Evolutionary conservation across 2,888 invertebrate genomes (phyloP), one percentile per base, ranked within the genome.

Genomic region (Eristalinus aeneus): DNA sequence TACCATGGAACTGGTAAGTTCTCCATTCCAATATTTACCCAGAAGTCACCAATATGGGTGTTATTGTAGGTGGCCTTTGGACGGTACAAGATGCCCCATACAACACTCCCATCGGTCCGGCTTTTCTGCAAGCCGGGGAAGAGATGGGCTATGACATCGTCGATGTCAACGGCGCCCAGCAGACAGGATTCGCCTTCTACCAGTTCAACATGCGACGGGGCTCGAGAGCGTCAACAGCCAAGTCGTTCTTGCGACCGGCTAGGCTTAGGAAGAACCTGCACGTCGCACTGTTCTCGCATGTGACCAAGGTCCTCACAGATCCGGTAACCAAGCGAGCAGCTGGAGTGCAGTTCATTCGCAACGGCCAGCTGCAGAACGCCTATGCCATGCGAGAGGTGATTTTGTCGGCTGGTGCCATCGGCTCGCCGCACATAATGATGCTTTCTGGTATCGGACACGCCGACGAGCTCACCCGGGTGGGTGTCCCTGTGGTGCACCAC

Each of bases 361-460:
- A 93, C 56, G 96, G 95, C 0, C 91, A 91, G 8, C 93, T 94
- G 20, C 94, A 91, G 76, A 90, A 90, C 36, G 92, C 90, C 0
- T 92, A 91, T 74, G 92, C 92, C 0, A 92, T 90, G 32, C 88
- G 93, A 0, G 92, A 93, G 84, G 92, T 93, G 0, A 90, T 93
- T 31, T 80, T 93, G 0, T 86, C 92, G 0, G 97, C 97, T 0
- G 99, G 99, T 0, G 96, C 99, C 0, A 96, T 99, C 82, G 98
- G 96, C 88, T 95, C 97, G 0, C 98, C 99, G 0, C 99, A 99
- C 89, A 91, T 99, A 10, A 94, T 99, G 76, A 96, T 99, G 97
- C 93, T 99, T 2, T 96, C 95, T 34, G 99, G 99, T 0, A 93
- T 99, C 2, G 98, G 98, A 1, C 96, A 97, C 0, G 94, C 93